Conservation (phyloP, 2,113 vertebrate species). For the Misgurnus mizolepis region DNA sequence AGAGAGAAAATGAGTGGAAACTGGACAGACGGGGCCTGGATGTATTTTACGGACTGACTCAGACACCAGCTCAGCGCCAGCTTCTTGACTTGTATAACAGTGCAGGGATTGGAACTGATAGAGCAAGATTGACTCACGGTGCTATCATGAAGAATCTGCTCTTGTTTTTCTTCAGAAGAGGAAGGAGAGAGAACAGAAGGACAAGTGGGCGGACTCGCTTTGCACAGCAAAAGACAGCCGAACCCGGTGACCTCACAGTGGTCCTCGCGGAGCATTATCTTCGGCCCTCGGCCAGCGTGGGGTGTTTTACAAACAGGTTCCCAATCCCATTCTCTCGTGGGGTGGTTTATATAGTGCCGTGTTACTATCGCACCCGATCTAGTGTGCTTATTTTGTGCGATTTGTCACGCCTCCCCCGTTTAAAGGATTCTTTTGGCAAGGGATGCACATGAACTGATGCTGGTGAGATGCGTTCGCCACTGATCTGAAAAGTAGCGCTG, state of each 20-base stretch:
- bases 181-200: conserved; percentile 39
- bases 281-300: background rate
- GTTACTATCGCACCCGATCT: conserved; percentile 7
- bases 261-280: conserved; percentile 14
- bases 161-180: conserved; percentile 51
- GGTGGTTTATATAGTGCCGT: background rate
- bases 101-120: conserved; percentile 43
- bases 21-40: conserved; percentile 52
- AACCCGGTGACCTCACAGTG: conserved; percentile 47
- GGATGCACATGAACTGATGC: background rate
- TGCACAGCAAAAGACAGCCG: conserved; percentile 8
- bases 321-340: background rate
- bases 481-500: conserved; percentile 22
- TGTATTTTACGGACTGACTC: conserved; percentile 50
- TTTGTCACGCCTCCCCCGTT: conserved; percentile 4
- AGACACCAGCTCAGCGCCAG: conserved; percentile 42
- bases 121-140: conserved; percentile 50
- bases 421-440: conserved; percentile 23
- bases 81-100: conserved; percentile 51
- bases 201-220: conserved; percentile 41
- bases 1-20: conserved; percentile 50
- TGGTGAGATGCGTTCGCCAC: background rate
- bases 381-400: conserved; percentile 1
- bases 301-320: background rate
- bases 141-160: conserved; percentile 52